A percentile compares a stretch with the other conserved stretches of the same genome.
These are phyloP conservation scores for Dromius quadrimaculatus DNA, from an alignment of 2,888 invertebrate species.

Conservation along the genomic window DNA sequence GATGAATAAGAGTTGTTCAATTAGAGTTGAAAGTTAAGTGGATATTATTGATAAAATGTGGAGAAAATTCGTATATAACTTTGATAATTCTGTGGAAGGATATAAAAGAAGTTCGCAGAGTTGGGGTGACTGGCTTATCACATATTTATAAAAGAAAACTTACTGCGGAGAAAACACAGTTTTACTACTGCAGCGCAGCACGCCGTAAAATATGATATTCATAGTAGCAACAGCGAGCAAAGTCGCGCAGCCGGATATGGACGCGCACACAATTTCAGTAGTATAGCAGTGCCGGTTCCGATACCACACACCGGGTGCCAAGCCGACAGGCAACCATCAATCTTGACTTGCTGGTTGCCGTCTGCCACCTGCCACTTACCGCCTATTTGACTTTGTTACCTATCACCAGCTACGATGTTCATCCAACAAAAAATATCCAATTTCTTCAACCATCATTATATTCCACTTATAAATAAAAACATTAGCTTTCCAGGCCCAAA, in stretches of 20 bases:
- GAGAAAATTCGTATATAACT: constrained; percentile 46
- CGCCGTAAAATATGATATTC: constrained; percentile 46
- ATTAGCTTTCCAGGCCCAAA: too few species aligned
- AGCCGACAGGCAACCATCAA: constrained; percentile 35
- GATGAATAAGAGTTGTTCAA: too few species aligned
- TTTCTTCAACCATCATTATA: too few species aligned
- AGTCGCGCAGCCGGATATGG: constrained; percentile 21
- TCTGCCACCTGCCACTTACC: background rate
- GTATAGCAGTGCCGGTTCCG: background rate
- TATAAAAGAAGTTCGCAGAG: constrained; percentile 42
- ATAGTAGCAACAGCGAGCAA: constrained; percentile 26
- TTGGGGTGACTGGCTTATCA: constrained; percentile 12
- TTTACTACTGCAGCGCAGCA: constrained; percentile 38
- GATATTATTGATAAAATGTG: too few species aligned
- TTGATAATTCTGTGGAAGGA: constrained; percentile 34
- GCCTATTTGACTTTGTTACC: background rate
- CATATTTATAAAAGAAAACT: constrained; percentile 39
- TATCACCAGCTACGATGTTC: background rate
- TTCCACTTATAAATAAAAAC: too few species aligned
- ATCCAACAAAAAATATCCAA: background rate
- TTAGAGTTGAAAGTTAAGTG: too few species aligned
- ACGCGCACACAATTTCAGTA: constrained; percentile 16
- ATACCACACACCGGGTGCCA: background rate
- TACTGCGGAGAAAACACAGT: constrained; percentile 34
- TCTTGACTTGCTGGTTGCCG: constrained; percentile 14